phyloP scores from a whole-genome alignment of 37 sponge, comb jelly and placozoan species.

The Petrosia ficiformis region DNA sequence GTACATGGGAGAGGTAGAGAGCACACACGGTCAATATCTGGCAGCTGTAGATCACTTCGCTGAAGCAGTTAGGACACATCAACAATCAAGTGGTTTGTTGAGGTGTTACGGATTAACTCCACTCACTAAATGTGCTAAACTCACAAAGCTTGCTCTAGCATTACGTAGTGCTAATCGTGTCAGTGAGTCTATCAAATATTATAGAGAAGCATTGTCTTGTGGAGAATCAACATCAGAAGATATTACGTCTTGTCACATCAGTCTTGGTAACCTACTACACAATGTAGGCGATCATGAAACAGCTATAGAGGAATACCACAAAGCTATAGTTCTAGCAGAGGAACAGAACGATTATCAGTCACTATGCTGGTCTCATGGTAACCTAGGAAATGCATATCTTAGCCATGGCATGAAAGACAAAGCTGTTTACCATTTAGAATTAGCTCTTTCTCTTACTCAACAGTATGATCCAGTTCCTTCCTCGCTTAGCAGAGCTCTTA shows the following conservation, averaged over 20 bases:
- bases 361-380: conserved; percentile 75
- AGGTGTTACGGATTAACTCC: not conserved
- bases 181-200: not conserved
- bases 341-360: conserved; percentile 36
- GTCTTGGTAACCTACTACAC: conserved; percentile 76
- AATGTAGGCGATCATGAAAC: conserved; percentile 35
- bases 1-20: conserved; percentile 61
- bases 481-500: conserved; percentile 58
- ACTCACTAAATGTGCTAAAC: not conserved
- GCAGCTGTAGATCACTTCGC: conserved; percentile 27
- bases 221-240: conserved; percentile 4
- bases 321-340: conserved; percentile 29
- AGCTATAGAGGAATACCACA: conserved; percentile 46
- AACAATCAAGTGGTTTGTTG: not conserved
- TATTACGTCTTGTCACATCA: conserved; percentile 23
- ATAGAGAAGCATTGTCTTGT: not conserved
- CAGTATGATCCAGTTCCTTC: conserved; percentile 40
- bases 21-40: not conserved
- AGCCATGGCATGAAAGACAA: conserved; percentile 47
- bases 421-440: conserved; percentile 52
- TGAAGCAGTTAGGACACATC: conserved; percentile 4
- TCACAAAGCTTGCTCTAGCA: not conserved
- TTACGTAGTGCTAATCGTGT: not conserved
- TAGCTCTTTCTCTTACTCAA: conserved; percentile 41
- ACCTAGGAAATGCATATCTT: conserved; percentile 72